A percentile compares a stretch with the other conserved stretches of the same genome.
phyloP scores from a whole-genome alignment of 2,888 invertebrate genomes.

The Mayetiola destructor region DNA sequence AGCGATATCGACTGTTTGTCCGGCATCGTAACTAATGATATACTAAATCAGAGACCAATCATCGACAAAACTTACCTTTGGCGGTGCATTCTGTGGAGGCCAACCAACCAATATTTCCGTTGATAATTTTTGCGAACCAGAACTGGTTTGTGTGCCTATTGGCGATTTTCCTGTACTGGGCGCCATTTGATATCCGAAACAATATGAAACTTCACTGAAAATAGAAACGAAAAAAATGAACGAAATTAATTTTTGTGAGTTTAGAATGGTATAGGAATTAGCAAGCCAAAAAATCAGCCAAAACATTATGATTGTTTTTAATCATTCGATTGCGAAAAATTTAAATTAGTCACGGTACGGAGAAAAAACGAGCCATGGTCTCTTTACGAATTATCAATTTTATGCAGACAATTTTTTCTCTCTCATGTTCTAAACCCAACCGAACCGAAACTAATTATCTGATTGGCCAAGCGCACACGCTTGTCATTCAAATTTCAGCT shows the following conservation, averaged over 20 bases:
- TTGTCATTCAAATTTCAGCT: too few relatives aligned
- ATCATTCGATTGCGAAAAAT: too few relatives aligned
- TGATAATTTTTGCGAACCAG: conserved; percentile 13
- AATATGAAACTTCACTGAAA: conserved; percentile 36
- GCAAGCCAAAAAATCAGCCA: too few relatives aligned
- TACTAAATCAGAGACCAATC: not conserved
- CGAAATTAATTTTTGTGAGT: not conserved
- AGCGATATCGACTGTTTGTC: not conserved
- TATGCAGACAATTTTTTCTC: too few relatives aligned
- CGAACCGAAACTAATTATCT: too few relatives aligned
- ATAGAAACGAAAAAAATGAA: conserved; percentile 19
- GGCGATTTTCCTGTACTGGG: conserved; percentile 35
- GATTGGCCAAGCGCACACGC: too few relatives aligned
- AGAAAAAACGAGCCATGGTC: too few relatives aligned
- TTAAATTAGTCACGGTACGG: too few relatives aligned
- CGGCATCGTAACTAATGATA: not conserved
- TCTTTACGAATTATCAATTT: too few relatives aligned
- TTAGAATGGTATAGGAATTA: too few relatives aligned
- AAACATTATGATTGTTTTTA: too few relatives aligned
- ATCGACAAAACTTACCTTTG: conserved; percentile 4
- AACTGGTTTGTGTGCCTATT: not conserved
- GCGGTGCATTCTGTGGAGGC: conserved; percentile 14
- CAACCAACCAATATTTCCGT: conserved; percentile 20
- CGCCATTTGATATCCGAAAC: conserved; percentile 37
- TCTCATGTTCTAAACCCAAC: too few relatives aligned